Conservation (phyloP, 2,113 vertebrate genomes). For the Sitta europaea region DNA sequence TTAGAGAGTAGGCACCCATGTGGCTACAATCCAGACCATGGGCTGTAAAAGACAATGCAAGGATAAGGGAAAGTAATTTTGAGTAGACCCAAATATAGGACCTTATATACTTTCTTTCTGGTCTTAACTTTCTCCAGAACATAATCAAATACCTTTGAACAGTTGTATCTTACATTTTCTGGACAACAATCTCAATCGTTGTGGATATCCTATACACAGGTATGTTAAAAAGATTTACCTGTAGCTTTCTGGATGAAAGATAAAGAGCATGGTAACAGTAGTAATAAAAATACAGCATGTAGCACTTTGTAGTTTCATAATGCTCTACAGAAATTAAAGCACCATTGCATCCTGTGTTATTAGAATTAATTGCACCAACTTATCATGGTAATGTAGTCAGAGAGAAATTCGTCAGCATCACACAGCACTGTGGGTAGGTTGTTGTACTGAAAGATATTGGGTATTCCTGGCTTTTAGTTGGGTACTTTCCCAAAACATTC, state of each 20-base stretch:
- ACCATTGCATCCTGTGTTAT: not conserved
- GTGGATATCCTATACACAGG: not conserved
- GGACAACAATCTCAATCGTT: not conserved
- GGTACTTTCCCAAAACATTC: not conserved
- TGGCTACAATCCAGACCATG: not conserved
- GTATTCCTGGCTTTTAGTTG: not conserved
- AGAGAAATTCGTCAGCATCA: not conserved
- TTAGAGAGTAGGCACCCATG: not conserved
- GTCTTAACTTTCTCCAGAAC: not conserved
- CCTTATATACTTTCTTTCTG: not conserved
- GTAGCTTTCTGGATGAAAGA: not conserved
- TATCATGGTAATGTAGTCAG: not conserved
- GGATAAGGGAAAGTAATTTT: not conserved
- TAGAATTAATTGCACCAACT: not conserved
- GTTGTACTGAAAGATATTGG: not conserved
- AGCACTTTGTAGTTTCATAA: not conserved
- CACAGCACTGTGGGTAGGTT: not conserved
- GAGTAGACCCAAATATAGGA: not conserved
- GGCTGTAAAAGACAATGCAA: not conserved
- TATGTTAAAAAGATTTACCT: not conserved
- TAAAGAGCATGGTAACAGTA: not conserved
- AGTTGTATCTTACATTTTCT: not conserved
- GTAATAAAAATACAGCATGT: not conserved
- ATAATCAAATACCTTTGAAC: not conserved
- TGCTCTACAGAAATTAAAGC: not conserved